Percentiles rank a stretch among this genome's conserved stretches.
phyloP scores from a whole-genome alignment of 2,888 invertebrate species.

The Stomorhina lunata region DNA sequence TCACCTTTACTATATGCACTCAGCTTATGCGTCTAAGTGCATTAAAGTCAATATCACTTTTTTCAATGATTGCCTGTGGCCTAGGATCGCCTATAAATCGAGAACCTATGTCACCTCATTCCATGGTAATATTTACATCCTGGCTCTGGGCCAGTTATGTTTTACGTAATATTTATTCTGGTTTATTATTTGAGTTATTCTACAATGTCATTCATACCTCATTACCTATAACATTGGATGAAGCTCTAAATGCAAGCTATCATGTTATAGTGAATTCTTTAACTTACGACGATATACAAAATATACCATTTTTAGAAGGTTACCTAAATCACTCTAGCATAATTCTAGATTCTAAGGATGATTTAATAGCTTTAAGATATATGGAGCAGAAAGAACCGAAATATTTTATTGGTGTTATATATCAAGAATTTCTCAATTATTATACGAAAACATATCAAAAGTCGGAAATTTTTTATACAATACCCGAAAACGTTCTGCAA shows the following conservation, averaged over 20 bases:
- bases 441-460: neutral
- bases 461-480: neutral
- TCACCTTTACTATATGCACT: neutral
- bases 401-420: neutral
- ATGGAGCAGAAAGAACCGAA: neutral
- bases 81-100: slow-evolving; percentile 66
- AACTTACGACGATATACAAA: neutral
- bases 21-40: slow-evolving; percentile 5
- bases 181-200: slow-evolving; percentile 71
- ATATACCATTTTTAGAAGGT: neutral
- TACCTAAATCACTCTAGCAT: neutral
- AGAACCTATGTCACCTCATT: slow-evolving; percentile 56
- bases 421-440: neutral
- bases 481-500: slow-evolving; percentile 1
- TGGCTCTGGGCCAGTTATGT: slow-evolving; percentile 68
- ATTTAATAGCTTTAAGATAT: slow-evolving; percentile 1
- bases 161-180: slow-evolving; percentile 73
- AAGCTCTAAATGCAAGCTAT: neutral
- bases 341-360: neutral
- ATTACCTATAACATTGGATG: slow-evolving; percentile 57
- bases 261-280: slow-evolving; percentile 25
- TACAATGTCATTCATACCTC: slow-evolving; percentile 67
- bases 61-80: slow-evolving; percentile 54
- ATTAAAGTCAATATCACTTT: slow-evolving; percentile 48
- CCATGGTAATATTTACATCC: slow-evolving; percentile 21